Conservation (phyloP, 53 echinoderm and acorn worm species). For the Henricia sp. region DNA sequence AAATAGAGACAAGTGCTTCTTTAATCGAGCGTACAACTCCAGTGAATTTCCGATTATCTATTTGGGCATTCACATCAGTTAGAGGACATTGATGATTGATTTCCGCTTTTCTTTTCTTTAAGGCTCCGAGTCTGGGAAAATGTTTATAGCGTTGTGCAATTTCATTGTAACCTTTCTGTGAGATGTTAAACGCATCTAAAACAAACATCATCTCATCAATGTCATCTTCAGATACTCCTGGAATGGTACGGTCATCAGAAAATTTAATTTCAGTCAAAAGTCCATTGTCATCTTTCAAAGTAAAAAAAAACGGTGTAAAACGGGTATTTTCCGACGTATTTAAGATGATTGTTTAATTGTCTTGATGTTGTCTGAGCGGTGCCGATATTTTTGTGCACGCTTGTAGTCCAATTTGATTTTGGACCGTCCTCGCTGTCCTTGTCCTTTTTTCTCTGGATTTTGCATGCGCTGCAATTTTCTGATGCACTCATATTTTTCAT, state of each 20-base stretch:
- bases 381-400: conserved; percentile 47
- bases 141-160: conserved; percentile 41
- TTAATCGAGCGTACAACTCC: conserved; percentile 51
- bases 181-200: conserved; percentile 62
- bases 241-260: conserved; percentile 1
- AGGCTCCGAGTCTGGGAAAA: conserved; percentile 43
- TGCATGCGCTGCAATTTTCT: conserved; percentile 29
- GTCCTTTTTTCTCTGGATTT: conserved; percentile 28
- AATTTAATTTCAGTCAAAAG: conserved; percentile 14
- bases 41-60: conserved; percentile 10
- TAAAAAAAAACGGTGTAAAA: conserved; percentile 40
- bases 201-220: conserved; percentile 49
- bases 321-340: conserved; percentile 13
- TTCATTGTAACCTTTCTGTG: conserved; percentile 56
- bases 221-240: conserved; percentile 24
- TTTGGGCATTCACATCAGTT: conserved; percentile 15
- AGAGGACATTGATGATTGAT: conserved; percentile 26
- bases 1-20: conserved; percentile 35
- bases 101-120: conserved; percentile 17
- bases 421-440: conserved; percentile 30
- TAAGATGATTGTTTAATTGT: conserved; percentile 17
- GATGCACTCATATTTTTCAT: conserved; percentile 28
- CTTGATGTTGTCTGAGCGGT: conserved; percentile 34
- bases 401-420: conserved; percentile 43
- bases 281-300: conserved; percentile 36